Base-by-base conservation (phyloP, 1,140 invertebrate species). In the Danaus plexippus region DNA sequence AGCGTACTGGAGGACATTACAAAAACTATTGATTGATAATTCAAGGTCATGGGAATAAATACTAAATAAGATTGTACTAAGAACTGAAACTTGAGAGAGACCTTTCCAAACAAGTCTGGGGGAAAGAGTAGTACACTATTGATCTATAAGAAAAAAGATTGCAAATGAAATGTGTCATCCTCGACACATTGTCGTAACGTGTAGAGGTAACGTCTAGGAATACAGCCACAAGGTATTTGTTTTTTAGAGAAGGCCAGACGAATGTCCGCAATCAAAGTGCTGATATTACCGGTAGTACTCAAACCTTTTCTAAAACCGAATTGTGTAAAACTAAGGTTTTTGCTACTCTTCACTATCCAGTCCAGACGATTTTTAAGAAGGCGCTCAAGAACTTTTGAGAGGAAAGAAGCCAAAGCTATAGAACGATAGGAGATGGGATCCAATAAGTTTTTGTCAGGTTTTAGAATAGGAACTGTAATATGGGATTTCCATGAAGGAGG, bases 381-480 rank as follows among this genome's bases (percentile, higher is more conserved):
- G 10, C 60, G 55, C 57, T 72, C 64, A 9, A 58, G 42, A 0
- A 67, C 60, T 54, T 72, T 72, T 32, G 22, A 12, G 1, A 69
- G 9, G 3, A 46, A 43, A 2, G 65, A 67, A 1, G 65, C 66
- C 0, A 67, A 13, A 5, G 67, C 64, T 11, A 73, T 69, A 6
- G 61, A 65, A 10, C 64, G 43, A 54, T 62, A 62, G 5, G 50
- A 57, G 9, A 12, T 45, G 10, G 63, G 22, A 43, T 63, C 45
- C 10, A 9, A 41, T 12, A 63, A 52, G 10, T 59, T 11, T 62
- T 68, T 68, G 7, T 42, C 43, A 9, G 63, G 67, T 65, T 73
- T 73, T 1, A 57, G 52, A 5, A 73, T 68, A 1, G 68, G 64
- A 2, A 65, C 54, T 11, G 71, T 54, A 12, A 75, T 55, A 52